Evolutionary conservation across 2,113 vertebrate species (phyloP), one percentile per base, ranked within the genome.

Genomic region (Gadus macrocephalus): DNA sequence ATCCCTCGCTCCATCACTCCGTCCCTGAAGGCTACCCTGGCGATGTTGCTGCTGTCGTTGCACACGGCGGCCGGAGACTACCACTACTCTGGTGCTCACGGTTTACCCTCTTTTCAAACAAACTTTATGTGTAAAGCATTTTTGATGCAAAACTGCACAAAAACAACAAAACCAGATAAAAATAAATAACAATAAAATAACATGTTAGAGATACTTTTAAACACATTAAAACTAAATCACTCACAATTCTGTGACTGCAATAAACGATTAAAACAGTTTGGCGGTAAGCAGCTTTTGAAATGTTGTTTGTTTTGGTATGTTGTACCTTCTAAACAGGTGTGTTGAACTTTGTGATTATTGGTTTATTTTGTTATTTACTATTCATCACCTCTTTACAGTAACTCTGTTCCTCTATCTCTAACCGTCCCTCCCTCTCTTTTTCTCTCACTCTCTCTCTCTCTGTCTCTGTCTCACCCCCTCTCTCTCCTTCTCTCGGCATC

Each of bases 1-100:
- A 19, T 69, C 71, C 5, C 70, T 67, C 20, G 17, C 16, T 49
- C 64, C 64, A 35, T 81, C 53, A 56, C 61, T 71, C 53, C 78
- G 62, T 85, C 15, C 62, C 60, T 53, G 35, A 79, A 93, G 92
- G 87, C 72, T 35, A 84, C 92, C 0, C 64, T 93, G 76, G 90
- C 92, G 76, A 88, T 89, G 90, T 67, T 93, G 65, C 78, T 93
- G 62, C 88, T 91, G 69, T 85, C 85, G 22, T 78, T 79, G 56
- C 81, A 88, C 3, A 81, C 74, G 42, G 83, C 86, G 9, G 62
- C 80, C 68, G 86, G 83, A 78, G 86, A 88, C 83, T 92, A 92
- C 82, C 91, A 91, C 71, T 92, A 92, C 79, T 82, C 88, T 61
- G 92, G 92, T 93, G 89, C 85, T 71, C 70, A 72, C 60, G 72